These are phyloP conservation scores for Aphelinus atriplicis DNA, from an alignment of 1,140 invertebrate species.

Conservation along the genomic window DNA sequence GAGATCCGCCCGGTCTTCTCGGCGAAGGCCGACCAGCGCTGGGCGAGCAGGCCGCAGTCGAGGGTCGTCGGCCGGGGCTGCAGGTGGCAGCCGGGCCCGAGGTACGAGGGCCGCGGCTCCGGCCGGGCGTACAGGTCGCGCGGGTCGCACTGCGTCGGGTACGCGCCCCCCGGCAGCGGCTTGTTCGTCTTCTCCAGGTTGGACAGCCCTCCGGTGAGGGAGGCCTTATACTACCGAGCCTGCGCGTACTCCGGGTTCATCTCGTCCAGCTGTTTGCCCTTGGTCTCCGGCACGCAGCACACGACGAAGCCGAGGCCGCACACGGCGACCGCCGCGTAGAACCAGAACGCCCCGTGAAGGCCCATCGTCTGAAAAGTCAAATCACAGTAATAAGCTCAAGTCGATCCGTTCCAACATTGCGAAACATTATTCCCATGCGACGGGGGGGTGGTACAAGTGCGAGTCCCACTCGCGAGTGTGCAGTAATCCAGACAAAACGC, in stretches of 20 bases:
- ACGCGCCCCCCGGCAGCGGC: slow-evolving; percentile 59
- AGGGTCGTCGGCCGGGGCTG: slow-evolving; percentile 37
- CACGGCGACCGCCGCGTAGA: slow-evolving; percentile 85
- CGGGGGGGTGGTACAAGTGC: no score
- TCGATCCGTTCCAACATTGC: no score
- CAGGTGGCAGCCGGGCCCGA: background rate
- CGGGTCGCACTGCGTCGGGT: slow-evolving; percentile 59
- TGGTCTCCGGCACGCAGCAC: slow-evolving; percentile 90
- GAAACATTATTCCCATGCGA: no score
- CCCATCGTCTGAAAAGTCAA: slow-evolving; percentile 69
- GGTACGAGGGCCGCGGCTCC: slow-evolving; percentile 10
- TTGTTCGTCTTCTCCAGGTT: slow-evolving; percentile 63
- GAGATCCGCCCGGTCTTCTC: slow-evolving; percentile 58
- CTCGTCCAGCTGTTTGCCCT: slow-evolving; percentile 87
- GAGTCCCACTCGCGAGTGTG: no score
- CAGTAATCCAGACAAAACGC: no score
- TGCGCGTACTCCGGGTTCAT: slow-evolving; percentile 79
- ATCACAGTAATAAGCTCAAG: background rate
- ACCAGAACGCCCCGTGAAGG: slow-evolving; percentile 85
- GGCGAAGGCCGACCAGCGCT: slow-evolving; percentile 53
- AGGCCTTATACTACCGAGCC: slow-evolving; percentile 67
- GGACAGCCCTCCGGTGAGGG: slow-evolving; percentile 63
- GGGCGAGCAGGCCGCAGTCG: slow-evolving; percentile 43
- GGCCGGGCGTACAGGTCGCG: slow-evolving; percentile 48
- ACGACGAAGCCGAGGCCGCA: slow-evolving; percentile 85